These are phyloP conservation scores for Cheirogaleus major DNA, from an alignment of 2,797 vertebrate species.

Conservation along the genomic window DNA sequence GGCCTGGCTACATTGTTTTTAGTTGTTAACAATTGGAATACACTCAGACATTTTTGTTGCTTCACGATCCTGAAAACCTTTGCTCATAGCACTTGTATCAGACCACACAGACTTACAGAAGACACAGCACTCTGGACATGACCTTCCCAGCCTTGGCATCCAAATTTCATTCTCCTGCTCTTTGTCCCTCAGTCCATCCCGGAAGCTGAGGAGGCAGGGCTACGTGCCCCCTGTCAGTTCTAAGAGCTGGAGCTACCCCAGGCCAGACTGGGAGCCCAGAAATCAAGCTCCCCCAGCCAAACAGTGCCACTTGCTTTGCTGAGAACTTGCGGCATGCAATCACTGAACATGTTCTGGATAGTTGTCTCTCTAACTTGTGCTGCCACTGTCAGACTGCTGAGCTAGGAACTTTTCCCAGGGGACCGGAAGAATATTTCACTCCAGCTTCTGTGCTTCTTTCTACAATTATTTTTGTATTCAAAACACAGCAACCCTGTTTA, in stretches of 20 bases:
- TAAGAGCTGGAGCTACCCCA: not conserved
- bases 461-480: not conserved
- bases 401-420: not conserved
- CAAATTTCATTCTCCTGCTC: not conserved
- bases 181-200: not conserved
- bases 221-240: not conserved
- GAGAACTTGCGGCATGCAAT: not conserved
- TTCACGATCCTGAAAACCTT: not conserved
- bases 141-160: not conserved
- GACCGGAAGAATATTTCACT: not conserved
- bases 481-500: not conserved
- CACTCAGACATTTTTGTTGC: not conserved
- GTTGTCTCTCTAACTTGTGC: not conserved
- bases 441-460: not conserved
- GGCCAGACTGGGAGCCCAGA: not conserved
- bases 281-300: not conserved
- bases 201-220: not conserved
- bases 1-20: not conserved
- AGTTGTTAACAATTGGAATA: not conserved
- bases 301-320: not conserved
- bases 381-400: not conserved
- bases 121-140: rapidly evolving
- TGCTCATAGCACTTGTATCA: not conserved
- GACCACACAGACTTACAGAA: not conserved
- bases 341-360: not conserved